Evolutionary conservation across 2,888 invertebrate species (phyloP), one percentile per base, ranked within the genome.

Genomic region (Nycteola revayana): DNA sequence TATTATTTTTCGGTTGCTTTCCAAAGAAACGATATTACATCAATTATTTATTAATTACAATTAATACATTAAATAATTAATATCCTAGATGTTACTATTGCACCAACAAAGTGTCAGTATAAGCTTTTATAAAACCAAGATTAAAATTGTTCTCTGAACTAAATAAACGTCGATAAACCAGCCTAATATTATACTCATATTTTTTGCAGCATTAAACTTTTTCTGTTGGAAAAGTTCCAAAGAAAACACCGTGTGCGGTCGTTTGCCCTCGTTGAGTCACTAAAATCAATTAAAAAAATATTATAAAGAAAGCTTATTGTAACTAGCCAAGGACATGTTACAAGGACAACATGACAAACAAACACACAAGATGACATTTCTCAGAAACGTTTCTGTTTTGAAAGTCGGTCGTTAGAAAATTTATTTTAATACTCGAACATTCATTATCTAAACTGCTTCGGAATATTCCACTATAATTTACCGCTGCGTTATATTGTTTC

Each of bases 211-310:
- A n/a, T 18, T 42, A 43, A 51, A 32, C 44, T 42, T 55, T 52
- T 58, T 36, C 25, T 28, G 27, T 79, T 81, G 81, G 80, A 78
- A 48, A 37, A 39, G 59, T 66, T 76, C 76, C 80, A 81, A 75
- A 59, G 65, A 65, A 66, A 65, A 58, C 67, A 45, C 49, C 30
- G 65, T 69, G 78, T 75, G 75, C 71, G 76, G 67, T 65, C 72
- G 60, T 57, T 56, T 59, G 63, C 62, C 63, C 53, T 53, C 53
- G 52, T 44, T 55, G 45, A 51, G 42, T 65, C 67, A 66, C 31
- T 42, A 36, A 45, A 53, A 41, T 40, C 37, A 53, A 48, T 37
- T 47, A 55, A 48, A 55, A 59, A 21, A 21, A 21, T 21, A 21
- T n/a, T 21, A 50, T 49, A 40, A 31, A 42, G 42, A 36, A 37